Base-by-base conservation (phyloP, 2,888 invertebrate genomes). In the Candidula unifasciata region DNA sequence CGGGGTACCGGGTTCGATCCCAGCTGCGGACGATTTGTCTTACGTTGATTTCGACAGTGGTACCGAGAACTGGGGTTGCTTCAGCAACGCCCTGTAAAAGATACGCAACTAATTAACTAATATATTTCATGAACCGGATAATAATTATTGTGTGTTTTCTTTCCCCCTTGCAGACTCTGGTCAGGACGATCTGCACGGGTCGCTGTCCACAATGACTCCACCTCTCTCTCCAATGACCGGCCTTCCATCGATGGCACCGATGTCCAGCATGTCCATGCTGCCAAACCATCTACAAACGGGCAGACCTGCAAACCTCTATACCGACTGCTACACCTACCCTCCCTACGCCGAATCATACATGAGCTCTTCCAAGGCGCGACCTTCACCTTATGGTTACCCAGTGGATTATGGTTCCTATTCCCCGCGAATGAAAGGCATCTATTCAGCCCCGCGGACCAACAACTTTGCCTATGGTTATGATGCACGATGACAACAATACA, bases 391-490 rank as follows among this genome's bases (percentile, higher is more conserved):
- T 87, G 85, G 90, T 16, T 86, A 91, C 33, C 89, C 90, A 44
- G 87, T 91, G 88, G 93, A 93, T 81, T 93, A 93, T 81, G 87
- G 90, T 3, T 90, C 91, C 71, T 92, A 93, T 87, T 89, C 90
- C 37, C 89, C 91, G 1, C 87, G 91, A 54, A 89, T 93, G 81
- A 91, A 92, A 76, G 90, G 91, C 64, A 87, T 91, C 37, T 92
- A 92, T 69, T 80, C 79, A 30, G 66, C 84, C 21, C 89, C 90
- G 57, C 83, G 89, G 35, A 80, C 89, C 10, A 87, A 88, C 33
- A 89, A 89, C 77, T 89, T 90, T 69, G 90, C 90, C 0, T 91
- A 90, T 80, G 89, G 90, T 18, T 91, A 90, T 69, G 87, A 89
- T 1, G 64, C 80, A 33, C 85, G 86, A 85, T 87, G 87, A 87